phyloP scores from a whole-genome alignment of 2,888 invertebrate species.

The Deilephila elpenor region DNA sequence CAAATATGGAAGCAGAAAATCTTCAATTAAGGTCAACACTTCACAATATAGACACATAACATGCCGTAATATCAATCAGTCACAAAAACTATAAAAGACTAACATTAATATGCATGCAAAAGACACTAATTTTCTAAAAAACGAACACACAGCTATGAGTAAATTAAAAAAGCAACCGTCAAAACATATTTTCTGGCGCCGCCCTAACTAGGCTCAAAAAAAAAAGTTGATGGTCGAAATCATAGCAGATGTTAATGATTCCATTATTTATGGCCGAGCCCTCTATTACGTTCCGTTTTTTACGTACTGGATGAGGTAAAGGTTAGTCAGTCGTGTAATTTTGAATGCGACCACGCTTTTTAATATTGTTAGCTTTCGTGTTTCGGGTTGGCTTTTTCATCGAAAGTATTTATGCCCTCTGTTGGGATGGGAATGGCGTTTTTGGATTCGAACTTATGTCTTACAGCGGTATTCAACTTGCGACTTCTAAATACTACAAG shows the following conservation, averaged over 20 bases:
- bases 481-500: no score
- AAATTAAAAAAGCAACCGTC: constrained; percentile 74
- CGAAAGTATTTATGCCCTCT: not conserved
- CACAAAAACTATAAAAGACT: no score
- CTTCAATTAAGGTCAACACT: no score
- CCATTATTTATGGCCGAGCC: constrained; percentile 80
- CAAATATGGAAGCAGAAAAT: no score
- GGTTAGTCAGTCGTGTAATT: constrained; percentile 46
- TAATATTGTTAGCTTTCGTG: constrained; percentile 27
- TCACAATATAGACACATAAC: no score
- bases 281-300: constrained; percentile 62
- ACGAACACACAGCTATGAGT: constrained; percentile 39
- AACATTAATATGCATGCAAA: no score
- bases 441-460: not conserved
- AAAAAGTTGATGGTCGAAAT: constrained; percentile 76
- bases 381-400: constrained; percentile 1
- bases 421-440: not conserved
- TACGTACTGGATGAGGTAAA: constrained; percentile 43
- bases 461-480: not conserved
- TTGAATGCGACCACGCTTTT: constrained; percentile 31
- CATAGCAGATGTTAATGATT: constrained; percentile 83
- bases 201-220: constrained; percentile 61
- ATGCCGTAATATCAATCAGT: no score
- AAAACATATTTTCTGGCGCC: constrained; percentile 72
- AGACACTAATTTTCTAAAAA: not conserved